Conservation (phyloP, 2,888 invertebrate genomes). For the Tachystola acroxantha region DNA sequence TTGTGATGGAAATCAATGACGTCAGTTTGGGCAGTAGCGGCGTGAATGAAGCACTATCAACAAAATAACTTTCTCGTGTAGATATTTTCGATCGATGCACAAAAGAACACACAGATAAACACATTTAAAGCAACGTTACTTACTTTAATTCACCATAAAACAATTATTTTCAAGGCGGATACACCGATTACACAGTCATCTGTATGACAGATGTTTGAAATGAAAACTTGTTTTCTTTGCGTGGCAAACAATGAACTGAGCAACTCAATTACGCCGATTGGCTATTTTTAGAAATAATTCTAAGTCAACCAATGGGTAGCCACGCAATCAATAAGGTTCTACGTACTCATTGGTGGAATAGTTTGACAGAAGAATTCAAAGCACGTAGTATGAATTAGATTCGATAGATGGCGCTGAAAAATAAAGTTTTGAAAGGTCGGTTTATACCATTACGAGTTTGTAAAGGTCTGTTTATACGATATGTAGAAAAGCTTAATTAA, state of each 20-base stretch:
- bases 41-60: slow-evolving; percentile 9
- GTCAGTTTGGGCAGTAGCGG: slow-evolving; percentile 43
- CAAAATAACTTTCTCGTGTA: neutral
- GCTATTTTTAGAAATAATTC: neutral
- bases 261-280: neutral
- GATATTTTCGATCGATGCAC: slow-evolving; percentile 10
- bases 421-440: neutral
- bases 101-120: slow-evolving; percentile 12
- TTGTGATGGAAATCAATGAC: slow-evolving; percentile 64
- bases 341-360: neutral
- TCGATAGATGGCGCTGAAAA: slow-evolving; percentile 1
- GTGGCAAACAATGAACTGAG: slow-evolving; percentile 18
- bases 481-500: no score
- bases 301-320: neutral
- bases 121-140: slow-evolving; percentile 34
- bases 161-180: slow-evolving; percentile 56
- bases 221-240: slow-evolving; percentile 52
- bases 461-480: no score
- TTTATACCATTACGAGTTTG: no score
- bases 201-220: slow-evolving; percentile 48
- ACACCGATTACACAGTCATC: slow-evolving; percentile 64
- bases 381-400: neutral
- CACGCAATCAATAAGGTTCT: slow-evolving; percentile 1
- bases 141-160: slow-evolving; percentile 46
- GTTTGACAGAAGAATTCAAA: neutral